phyloP scores from a whole-genome alignment of 64 coral and sea anemone species.

The Montipora cactus region DNA sequence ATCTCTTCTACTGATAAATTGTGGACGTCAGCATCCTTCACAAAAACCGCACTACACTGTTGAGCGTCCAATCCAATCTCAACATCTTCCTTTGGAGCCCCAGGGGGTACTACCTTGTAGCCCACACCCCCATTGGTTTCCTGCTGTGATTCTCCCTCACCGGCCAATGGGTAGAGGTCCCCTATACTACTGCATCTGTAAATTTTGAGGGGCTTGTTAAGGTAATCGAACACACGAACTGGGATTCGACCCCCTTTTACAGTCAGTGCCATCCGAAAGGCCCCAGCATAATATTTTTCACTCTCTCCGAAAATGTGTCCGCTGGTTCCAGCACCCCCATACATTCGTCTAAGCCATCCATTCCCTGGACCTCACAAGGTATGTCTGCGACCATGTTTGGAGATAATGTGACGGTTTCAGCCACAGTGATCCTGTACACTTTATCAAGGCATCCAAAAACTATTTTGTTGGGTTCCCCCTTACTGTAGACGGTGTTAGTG shows the following conservation, averaged over 20 bases:
- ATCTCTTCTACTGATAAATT: no score
- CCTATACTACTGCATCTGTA: conserved; percentile 30
- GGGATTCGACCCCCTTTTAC: conserved; percentile 33
- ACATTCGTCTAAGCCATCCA: neutral
- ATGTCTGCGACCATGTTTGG: conserved; percentile 23
- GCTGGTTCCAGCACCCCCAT: conserved; percentile 46
- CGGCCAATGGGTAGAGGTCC: neutral
- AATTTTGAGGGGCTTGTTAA: conserved; percentile 17
- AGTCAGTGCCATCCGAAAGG: conserved; percentile 3
- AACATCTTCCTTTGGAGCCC: no score
- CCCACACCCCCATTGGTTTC: neutral
- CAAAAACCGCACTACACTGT: no score
- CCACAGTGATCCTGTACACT: conserved; percentile 34
- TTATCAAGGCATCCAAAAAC: conserved; percentile 2
- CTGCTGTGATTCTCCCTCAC: neutral
- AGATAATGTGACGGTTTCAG: conserved; percentile 35
- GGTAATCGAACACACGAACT: conserved; percentile 33
- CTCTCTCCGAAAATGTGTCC: neutral
- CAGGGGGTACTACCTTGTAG: no score
- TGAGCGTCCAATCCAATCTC: no score
- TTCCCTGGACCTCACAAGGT: neutral
- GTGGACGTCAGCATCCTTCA: no score
- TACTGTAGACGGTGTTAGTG: neutral
- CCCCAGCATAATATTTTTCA: conserved; percentile 10
- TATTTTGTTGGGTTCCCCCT: conserved; percentile 11